phyloP scores from a whole-genome alignment of 2,888 invertebrate species.

The Apodemia hepburni region DNA sequence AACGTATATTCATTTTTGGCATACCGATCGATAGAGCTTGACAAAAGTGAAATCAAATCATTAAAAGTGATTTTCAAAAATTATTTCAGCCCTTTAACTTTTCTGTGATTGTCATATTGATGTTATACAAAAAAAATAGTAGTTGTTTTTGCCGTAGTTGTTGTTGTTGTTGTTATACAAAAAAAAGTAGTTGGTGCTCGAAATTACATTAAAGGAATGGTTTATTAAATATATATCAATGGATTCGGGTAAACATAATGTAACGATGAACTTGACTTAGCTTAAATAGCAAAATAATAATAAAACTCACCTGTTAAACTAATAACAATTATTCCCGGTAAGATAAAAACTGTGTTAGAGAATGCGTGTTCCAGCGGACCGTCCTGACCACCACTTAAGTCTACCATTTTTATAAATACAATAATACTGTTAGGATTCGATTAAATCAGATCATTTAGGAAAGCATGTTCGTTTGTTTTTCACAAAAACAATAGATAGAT shows the following conservation, averaged over 20 bases:
- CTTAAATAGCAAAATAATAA: neutral
- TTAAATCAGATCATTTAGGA: slow-evolving; percentile 13
- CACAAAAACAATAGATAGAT: neutral
- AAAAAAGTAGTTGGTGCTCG: too few relatives aligned
- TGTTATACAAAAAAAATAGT: neutral
- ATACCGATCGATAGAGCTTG: too few relatives aligned
- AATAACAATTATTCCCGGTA: slow-evolving; percentile 90
- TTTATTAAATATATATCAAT: neutral
- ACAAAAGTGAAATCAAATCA: too few relatives aligned
- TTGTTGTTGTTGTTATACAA: too few relatives aligned
- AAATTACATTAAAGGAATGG: neutral
- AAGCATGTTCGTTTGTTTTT: slow-evolving; percentile 1
- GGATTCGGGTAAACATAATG: neutral
- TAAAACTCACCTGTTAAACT: slow-evolving; percentile 86
- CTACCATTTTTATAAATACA: slow-evolving; percentile 84
- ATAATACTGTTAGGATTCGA: slow-evolving; percentile 10
- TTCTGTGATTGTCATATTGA: too few relatives aligned
- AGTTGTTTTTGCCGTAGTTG: too few relatives aligned
- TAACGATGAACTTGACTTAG: too few relatives aligned
- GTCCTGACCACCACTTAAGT: slow-evolving; percentile 88
- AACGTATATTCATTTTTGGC: too few relatives aligned
- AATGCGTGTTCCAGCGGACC: slow-evolving; percentile 93
- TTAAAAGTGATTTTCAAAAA: too few relatives aligned
- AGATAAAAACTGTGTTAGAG: slow-evolving; percentile 91
- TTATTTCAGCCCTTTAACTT: too few relatives aligned